Percentiles rank a stretch among this genome's conserved stretches.
Conservation (phyloP, 2,888 invertebrate species). For the Cactoblastis cactorum region DNA sequence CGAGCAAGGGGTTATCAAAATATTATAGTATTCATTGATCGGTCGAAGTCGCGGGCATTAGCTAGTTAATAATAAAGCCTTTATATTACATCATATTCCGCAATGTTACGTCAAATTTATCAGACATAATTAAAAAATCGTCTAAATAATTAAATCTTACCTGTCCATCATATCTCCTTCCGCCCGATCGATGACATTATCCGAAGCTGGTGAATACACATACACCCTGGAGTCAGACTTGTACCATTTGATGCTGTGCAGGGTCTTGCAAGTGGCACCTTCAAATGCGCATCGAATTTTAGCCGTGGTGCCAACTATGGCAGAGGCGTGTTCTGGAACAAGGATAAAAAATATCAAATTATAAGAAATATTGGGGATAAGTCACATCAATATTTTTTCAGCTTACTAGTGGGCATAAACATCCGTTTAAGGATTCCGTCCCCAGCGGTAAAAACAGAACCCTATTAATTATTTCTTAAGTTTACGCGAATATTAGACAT, state of each 20-base stretch:
- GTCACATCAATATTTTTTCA: too few relatives aligned
- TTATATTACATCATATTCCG: too few relatives aligned
- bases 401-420: too few relatives aligned
- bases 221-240: slow-evolving; percentile 85
- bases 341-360: slow-evolving; percentile 15
- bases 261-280: slow-evolving; percentile 84
- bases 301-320: slow-evolving; percentile 84
- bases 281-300: slow-evolving; percentile 86
- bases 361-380: too few relatives aligned
- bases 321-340: slow-evolving; percentile 78
- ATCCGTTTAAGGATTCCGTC: too few relatives aligned
- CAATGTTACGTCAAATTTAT: neutral
- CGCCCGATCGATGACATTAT: slow-evolving; percentile 82
- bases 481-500: too few relatives aligned
- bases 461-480: too few relatives aligned
- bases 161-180: slow-evolving; percentile 86
- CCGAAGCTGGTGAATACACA: slow-evolving; percentile 85
- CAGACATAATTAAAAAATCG: neutral
- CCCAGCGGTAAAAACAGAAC: too few relatives aligned
- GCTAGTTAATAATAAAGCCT: too few relatives aligned
- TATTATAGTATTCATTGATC: too few relatives aligned
- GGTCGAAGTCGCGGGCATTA: too few relatives aligned
- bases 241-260: slow-evolving; percentile 93
- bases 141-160: slow-evolving; percentile 60
- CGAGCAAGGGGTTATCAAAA: too few relatives aligned